A percentile compares a stretch with the other conserved stretches of the same genome.
Conservation (phyloP, 2,888 invertebrate genomes). For the Leptopterna dolabrata region DNA sequence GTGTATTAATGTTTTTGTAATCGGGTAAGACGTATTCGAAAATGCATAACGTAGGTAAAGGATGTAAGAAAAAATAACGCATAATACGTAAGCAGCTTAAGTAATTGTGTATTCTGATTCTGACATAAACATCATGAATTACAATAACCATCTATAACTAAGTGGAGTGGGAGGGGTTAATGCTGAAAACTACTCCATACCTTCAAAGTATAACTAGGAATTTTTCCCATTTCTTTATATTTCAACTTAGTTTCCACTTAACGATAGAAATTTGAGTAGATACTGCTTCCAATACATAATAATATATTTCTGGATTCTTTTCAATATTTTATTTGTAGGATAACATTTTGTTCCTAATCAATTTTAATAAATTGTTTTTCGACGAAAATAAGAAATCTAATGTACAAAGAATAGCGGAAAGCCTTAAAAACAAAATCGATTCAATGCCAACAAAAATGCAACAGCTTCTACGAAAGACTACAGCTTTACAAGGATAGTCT, state of each 20-base stretch:
- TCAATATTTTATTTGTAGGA: not conserved
- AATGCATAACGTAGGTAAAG: no score
- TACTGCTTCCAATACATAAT: not conserved
- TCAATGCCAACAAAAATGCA: not conserved
- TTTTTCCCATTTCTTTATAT: not conserved
- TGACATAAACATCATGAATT: slow-evolving; percentile 56
- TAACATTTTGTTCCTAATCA: not conserved
- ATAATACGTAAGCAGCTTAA: slow-evolving; percentile 52
- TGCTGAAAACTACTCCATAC: not conserved
- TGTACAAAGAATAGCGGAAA: not conserved
- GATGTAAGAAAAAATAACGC: slow-evolving; percentile 16
- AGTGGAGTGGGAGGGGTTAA: not conserved
- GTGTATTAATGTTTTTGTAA: no score
- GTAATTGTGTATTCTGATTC: slow-evolving; percentile 58
- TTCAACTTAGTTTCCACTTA: not conserved
- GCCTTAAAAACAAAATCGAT: not conserved
- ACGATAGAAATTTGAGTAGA: not conserved
- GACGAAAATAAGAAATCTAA: not conserved
- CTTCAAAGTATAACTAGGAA: not conserved
- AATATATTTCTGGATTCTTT: not conserved
- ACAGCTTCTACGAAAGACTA: not conserved
- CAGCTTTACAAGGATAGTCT: not conserved
- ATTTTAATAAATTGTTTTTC: not conserved
- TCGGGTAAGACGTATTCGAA: no score
- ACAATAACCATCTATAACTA: not conserved